phyloP scores from a whole-genome alignment of 53 echinoderm and acorn worm species.

The Holothuria scabra region DNA sequence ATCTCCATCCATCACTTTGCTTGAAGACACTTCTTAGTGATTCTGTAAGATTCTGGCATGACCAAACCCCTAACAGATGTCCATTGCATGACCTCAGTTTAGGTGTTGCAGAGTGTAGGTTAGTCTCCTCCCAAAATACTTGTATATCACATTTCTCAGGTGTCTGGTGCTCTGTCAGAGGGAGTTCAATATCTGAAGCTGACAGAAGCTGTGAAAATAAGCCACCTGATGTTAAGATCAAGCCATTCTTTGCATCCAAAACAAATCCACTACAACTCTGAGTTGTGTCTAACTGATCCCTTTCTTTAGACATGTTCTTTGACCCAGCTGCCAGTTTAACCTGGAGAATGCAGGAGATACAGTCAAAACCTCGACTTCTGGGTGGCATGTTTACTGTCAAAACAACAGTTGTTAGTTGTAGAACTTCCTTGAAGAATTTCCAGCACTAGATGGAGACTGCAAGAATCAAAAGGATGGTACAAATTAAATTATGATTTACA shows the following conservation, averaged over 20 bases:
- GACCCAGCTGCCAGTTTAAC: no score
- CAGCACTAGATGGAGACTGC: no score
- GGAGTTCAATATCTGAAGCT: neutral
- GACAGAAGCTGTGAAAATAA: slow-evolving; percentile 57
- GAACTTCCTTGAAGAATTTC: no score
- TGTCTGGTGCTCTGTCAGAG: neutral
- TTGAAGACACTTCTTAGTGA: neutral
- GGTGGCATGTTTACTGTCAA: no score
- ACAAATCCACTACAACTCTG: slow-evolving; percentile 73
- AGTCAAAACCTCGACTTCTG: no score
- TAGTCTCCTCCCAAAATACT: neutral
- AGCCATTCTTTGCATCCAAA: slow-evolving; percentile 57
- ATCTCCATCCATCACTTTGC: slow-evolving; percentile 38
- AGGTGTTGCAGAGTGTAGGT: neutral
- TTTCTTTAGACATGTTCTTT: no score
- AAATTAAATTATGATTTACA: no score
- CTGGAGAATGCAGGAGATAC: no score
- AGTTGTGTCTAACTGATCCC: neutral
- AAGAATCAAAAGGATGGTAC: no score
- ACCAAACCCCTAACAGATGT: slow-evolving; percentile 20
- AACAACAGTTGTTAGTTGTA: no score
- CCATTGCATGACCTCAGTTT: slow-evolving; percentile 27
- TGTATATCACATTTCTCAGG: neutral
- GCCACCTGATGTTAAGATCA: slow-evolving; percentile 66
- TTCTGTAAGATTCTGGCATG: neutral